Conservation (phyloP, 2,888 invertebrate species). For the Caradrina clavipalpis region DNA sequence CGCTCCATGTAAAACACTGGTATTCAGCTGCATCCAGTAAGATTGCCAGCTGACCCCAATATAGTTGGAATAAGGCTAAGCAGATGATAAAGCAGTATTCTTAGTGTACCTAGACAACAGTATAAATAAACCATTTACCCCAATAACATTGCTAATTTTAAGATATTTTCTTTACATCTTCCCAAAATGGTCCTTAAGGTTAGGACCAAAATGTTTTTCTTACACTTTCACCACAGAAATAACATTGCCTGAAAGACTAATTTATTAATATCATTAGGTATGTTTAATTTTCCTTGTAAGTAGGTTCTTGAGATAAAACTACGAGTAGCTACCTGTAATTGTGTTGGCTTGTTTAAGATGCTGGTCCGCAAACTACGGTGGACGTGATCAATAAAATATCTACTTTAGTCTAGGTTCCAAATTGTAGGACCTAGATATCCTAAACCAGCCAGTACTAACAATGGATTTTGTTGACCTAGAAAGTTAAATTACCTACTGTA, state of each 20-base stretch:
- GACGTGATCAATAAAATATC: conserved; percentile 28
- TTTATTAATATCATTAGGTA: conserved; percentile 12
- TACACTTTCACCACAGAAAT: conserved; percentile 14
- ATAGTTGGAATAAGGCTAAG: too few species aligned
- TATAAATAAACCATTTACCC: background rate
- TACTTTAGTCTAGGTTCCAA: background rate
- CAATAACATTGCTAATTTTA: conserved; percentile 19
- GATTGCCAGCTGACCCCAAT: too few species aligned
- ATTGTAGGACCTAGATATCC: background rate
- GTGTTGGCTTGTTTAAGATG: conserved; percentile 24
- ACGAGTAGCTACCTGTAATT: conserved; percentile 22
- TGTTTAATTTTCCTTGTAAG: conserved; percentile 21
- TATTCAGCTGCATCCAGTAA: too few species aligned
- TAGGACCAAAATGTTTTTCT: conserved; percentile 19
- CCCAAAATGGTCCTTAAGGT: conserved; percentile 28
- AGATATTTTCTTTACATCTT: conserved; percentile 8
- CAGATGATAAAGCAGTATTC: too few species aligned
- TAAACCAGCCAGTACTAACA: background rate
- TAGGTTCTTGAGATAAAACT: conserved; percentile 11
- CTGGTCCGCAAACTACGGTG: background rate
- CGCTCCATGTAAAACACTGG: too few species aligned
- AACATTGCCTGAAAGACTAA: conserved; percentile 16
- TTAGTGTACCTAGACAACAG: too few species aligned
- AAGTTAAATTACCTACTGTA: too few species aligned
- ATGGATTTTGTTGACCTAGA: too few species aligned